phyloP scores from a whole-genome alignment of 2,113 vertebrate genomes.

The Lophotis ruficrista region DNA sequence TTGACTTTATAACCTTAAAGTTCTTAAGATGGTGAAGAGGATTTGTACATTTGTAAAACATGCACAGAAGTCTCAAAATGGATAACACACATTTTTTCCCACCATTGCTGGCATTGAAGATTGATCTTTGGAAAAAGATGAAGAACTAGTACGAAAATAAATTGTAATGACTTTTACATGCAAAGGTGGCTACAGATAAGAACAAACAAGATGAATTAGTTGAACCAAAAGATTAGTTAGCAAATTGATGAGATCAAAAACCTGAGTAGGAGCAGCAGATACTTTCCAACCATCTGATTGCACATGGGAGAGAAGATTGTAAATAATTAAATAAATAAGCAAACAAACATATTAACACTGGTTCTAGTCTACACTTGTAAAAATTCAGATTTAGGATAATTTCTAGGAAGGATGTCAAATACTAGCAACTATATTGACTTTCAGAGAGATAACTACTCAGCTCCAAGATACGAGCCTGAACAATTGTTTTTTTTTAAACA shows the following conservation, averaged over 20 bases:
- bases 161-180: not conserved
- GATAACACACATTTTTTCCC: not conserved
- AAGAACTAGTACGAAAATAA: not conserved
- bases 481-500: not conserved
- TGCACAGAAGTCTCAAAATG: not conserved
- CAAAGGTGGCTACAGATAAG: not conserved
- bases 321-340: not conserved
- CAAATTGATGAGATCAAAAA: constrained; percentile 33
- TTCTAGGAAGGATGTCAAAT: not conserved
- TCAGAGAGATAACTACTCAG: not conserved
- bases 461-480: not conserved
- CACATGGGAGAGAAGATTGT: not conserved
- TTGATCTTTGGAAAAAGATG: not conserved
- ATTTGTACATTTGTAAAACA: not conserved
- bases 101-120: not conserved
- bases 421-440: not conserved
- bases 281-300: constrained; percentile 47
- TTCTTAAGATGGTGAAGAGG: not conserved
- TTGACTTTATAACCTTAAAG: not conserved
- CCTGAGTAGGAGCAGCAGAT: constrained; percentile 40
- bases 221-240: not conserved
- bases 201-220: constrained; percentile 28
- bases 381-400: not conserved
- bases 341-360: not conserved
- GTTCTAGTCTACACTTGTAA: not conserved